phyloP scores from a whole-genome alignment of 2,797 vertebrate genomes.

The Dermochelys coriacea region DNA sequence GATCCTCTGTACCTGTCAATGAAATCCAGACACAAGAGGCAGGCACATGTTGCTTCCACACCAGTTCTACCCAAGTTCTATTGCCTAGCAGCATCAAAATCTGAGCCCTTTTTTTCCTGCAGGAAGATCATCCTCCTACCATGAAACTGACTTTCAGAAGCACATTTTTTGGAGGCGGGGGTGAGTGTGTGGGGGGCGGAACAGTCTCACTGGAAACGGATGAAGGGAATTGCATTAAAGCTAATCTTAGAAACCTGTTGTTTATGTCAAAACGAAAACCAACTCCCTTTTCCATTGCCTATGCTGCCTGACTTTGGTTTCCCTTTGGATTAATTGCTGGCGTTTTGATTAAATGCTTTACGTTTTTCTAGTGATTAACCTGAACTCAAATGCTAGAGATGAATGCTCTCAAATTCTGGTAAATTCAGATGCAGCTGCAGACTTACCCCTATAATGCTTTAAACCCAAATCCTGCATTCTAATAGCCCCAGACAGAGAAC shows the following conservation, averaged over 20 bases:
- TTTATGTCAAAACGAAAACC: slow-evolving; percentile 8
- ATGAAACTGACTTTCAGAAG: background rate
- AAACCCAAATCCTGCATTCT: background rate
- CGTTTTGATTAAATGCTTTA: background rate
- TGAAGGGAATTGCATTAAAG: background rate
- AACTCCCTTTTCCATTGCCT: background rate
- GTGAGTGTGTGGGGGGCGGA: background rate
- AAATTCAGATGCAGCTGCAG: background rate
- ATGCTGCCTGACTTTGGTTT: background rate
- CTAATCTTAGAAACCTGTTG: background rate
- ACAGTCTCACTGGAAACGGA: background rate
- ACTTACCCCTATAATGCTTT: background rate
- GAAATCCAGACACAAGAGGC: background rate
- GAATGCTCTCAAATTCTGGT: background rate
- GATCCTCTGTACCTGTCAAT: background rate
- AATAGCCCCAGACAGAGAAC: background rate
- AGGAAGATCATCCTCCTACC: slow-evolving; percentile 53
- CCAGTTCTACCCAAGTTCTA: background rate
- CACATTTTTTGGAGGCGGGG: background rate
- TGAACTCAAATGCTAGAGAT: background rate
- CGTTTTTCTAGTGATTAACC: background rate
- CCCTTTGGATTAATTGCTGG: background rate
- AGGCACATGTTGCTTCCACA: background rate
- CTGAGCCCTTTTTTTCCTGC: slow-evolving; percentile 18
- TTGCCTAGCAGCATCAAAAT: slow-evolving; percentile 18